Evolutionary conservation across 2,888 invertebrate species (phyloP).

Genomic region (Leptopilina myrica): DNA sequence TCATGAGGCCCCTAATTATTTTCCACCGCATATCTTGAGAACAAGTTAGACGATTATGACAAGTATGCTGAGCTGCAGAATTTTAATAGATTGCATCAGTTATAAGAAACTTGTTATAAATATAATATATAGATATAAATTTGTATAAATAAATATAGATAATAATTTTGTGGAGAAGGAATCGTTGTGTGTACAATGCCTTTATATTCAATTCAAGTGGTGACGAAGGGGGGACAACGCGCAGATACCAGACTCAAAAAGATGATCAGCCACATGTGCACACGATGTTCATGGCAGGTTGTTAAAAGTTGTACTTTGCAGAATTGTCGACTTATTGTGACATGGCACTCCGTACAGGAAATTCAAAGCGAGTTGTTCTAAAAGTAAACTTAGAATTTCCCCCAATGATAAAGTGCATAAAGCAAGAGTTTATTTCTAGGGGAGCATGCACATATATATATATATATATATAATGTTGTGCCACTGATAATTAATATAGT

Average conservation of each 20-base stretch:
- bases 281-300: conserved; percentile 25
- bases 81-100: too few relatives aligned
- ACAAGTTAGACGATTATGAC: neutral
- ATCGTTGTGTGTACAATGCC: conserved; percentile 23
- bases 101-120: too few relatives aligned
- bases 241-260: conserved; percentile 40
- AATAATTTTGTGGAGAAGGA: conserved; percentile 14
- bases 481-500: neutral
- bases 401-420: conserved; percentile 28
- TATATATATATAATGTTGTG: neutral
- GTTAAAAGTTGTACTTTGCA: conserved; percentile 36
- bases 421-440: conserved; percentile 29
- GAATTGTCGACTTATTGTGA: conserved; percentile 26
- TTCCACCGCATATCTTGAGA: neutral
- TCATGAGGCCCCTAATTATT: too few relatives aligned
- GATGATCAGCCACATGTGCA: conserved; percentile 29
- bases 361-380: conserved; percentile 32
- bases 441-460: neutral
- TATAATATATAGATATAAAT: too few relatives aligned
- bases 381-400: conserved; percentile 32
- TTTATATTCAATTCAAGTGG: conserved; percentile 52
- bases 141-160: too few relatives aligned
- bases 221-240: conserved; percentile 52
- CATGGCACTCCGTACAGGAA: conserved; percentile 16
- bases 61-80: neutral